Evolutionary conservation across 2,888 invertebrate species (phyloP).

Genomic region (Pristionchus exspectatus): DNA sequence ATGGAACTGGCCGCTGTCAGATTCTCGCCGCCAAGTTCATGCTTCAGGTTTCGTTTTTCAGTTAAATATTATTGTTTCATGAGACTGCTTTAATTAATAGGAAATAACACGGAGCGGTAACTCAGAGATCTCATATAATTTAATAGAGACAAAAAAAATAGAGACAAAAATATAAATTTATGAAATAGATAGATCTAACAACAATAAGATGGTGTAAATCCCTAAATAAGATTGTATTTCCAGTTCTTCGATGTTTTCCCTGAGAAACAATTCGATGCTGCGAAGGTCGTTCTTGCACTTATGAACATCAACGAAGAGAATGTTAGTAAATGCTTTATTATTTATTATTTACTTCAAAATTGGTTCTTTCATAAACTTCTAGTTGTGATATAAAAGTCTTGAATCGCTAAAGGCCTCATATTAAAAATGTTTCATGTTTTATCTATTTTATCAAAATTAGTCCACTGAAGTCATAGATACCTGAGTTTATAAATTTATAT

Average conservation of each 20-base stretch:
- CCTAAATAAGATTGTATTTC: background rate
- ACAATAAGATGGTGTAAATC: too few relatives aligned
- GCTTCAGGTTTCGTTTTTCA: constrained; percentile 4
- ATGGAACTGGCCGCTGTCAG: background rate
- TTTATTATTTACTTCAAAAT: background rate
- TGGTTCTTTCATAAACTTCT: background rate
- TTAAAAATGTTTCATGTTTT: too few relatives aligned
- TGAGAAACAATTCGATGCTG: background rate
- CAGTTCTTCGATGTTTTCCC: constrained; percentile 45
- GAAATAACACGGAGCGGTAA: too few relatives aligned
- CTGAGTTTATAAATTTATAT: too few relatives aligned
- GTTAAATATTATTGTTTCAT: background rate
- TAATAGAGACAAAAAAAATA: too few relatives aligned
- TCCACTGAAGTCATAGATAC: too few relatives aligned
- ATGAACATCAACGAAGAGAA: constrained; percentile 22
- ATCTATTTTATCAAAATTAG: too few relatives aligned
- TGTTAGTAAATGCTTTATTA: background rate
- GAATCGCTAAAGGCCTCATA: too few relatives aligned
- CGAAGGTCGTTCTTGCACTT: background rate
- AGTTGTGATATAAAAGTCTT: too few relatives aligned
- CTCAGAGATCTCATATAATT: too few relatives aligned
- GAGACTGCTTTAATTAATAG: too few relatives aligned
- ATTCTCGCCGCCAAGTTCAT: constrained; percentile 30
- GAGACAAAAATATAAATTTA: background rate
- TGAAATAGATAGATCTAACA: background rate